Evolutionary conservation across 2,888 invertebrate genomes (phyloP).

Genomic region (Allophyes oxyacanthae): DNA sequence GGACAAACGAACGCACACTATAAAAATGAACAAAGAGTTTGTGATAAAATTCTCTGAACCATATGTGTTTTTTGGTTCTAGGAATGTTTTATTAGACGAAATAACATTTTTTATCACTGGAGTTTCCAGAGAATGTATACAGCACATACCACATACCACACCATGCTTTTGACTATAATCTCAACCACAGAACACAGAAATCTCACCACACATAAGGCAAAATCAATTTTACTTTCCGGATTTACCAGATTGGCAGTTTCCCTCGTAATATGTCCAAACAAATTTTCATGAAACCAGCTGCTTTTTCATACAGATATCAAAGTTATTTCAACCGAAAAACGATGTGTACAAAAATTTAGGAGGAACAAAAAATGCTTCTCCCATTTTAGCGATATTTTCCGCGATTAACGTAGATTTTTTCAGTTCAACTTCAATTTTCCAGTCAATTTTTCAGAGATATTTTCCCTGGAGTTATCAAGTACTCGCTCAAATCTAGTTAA

Average conservation of each 20-base stretch:
- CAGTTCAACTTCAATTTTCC: slow-evolving; percentile 8
- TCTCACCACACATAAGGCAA: too few relatives aligned
- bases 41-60: slow-evolving; percentile 8
- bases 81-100: too few relatives aligned
- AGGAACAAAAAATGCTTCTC: slow-evolving; percentile 13
- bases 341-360: slow-evolving; percentile 15
- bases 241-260: neutral
- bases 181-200: too few relatives aligned
- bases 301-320: slow-evolving; percentile 8
- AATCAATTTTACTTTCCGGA: too few relatives aligned
- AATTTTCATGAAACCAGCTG: slow-evolving; percentile 4
- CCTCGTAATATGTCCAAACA: slow-evolving; percentile 2
- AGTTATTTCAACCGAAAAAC: slow-evolving; percentile 21
- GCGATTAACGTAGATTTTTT: slow-evolving; percentile 7
- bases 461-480: slow-evolving; percentile 32
- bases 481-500: slow-evolving; percentile 38
- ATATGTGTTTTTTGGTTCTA: too few relatives aligned
- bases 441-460: slow-evolving; percentile 5
- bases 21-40: slow-evolving; percentile 5
- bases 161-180: too few relatives aligned
- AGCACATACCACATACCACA: too few relatives aligned
- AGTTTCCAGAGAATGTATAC: too few relatives aligned
- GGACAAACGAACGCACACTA: neutral
- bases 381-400: slow-evolving; percentile 14
- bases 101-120: too few relatives aligned